Evolutionary conservation across 1,140 invertebrate genomes (phyloP).

Genomic region (Bathynomus jamesi): DNA sequence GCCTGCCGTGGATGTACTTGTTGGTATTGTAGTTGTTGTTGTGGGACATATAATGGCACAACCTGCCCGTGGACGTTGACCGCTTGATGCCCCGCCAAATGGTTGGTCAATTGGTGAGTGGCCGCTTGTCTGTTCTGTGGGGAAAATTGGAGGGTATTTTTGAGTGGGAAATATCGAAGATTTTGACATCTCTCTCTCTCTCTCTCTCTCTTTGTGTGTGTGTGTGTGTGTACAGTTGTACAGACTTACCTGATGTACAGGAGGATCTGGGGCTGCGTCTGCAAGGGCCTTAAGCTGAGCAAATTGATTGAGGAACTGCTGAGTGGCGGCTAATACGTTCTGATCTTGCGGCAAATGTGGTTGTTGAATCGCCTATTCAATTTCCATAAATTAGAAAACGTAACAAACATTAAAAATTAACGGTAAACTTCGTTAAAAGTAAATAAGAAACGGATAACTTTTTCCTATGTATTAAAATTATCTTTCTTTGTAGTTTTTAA

Average conservation of each 20-base stretch:
- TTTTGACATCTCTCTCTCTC: neutral
- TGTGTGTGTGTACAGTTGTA: no score
- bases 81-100: neutral
- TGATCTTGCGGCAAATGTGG: conserved; percentile 27
- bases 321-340: conserved; percentile 23
- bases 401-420: no score
- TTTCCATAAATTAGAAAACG: no score
- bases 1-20: conserved; percentile 1
- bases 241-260: conserved; percentile 3
- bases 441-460: no score
- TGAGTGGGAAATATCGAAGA: neutral
- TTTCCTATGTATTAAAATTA: no score
- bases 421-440: no score
- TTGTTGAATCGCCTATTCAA: conserved; percentile 11
- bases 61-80: neutral
- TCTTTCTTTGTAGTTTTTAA: no score
- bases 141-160: neutral
- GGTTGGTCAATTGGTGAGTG: neutral
- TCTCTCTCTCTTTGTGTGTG: neutral
- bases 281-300: conserved; percentile 31
- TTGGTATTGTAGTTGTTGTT: conserved; percentile 1
- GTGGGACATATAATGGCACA: conserved; percentile 1
- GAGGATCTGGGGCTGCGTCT: conserved; percentile 27
- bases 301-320: conserved; percentile 29
- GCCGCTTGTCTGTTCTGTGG: neutral